A percentile compares a stretch with the other conserved stretches of the same genome.
These are phyloP conservation scores for Caenorhabditis sp. DNA, from an alignment of 2,888 invertebrate genomes.

Conservation along the genomic window DNA sequence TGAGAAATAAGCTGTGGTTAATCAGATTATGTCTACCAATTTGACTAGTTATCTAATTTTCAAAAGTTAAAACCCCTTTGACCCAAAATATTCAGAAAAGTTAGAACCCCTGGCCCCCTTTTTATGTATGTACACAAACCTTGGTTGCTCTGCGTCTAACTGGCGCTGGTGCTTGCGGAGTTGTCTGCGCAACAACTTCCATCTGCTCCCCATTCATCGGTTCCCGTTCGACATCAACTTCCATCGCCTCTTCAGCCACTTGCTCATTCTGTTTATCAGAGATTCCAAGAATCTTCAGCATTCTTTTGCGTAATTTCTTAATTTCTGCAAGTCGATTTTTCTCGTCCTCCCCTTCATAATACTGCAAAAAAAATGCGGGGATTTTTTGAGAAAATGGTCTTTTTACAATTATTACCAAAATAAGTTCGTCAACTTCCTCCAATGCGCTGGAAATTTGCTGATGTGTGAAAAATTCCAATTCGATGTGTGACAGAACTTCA, in stretches of 20 bases:
- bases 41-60: no score
- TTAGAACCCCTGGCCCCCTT: no score
- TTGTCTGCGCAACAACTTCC: background rate
- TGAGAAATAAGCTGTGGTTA: no score
- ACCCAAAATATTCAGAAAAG: no score
- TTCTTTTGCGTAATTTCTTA: background rate
- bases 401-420: no score
- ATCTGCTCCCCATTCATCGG: background rate
- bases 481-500: background rate
- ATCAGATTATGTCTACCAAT: no score
- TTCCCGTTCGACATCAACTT: background rate
- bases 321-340: background rate
- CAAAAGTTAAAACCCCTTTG: no score
- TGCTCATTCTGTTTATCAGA: background rate
- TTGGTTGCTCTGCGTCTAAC: background rate
- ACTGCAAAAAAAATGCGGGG: no score
- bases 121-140: no score
- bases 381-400: no score
- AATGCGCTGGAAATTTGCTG: background rate
- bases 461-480: background rate
- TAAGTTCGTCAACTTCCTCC: background rate
- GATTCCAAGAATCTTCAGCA: background rate
- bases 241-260: background rate
- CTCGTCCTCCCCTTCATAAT: background rate
- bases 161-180: background rate